phyloP scores from a whole-genome alignment of 1,140 invertebrate genomes.

The Ditylenchus dipsaci region DNA sequence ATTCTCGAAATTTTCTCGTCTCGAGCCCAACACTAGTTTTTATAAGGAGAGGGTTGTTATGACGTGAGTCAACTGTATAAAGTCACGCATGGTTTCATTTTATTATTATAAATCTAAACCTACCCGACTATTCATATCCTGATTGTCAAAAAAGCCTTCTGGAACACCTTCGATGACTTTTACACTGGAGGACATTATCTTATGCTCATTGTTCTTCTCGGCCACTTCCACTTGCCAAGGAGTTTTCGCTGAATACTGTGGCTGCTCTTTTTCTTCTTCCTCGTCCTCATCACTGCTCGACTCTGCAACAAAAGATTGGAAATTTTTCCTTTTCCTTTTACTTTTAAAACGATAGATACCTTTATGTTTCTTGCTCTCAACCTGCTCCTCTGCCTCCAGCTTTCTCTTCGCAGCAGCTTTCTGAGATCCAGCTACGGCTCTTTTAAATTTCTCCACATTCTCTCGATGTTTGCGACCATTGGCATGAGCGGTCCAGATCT shows the following conservation, averaged over 20 bases:
- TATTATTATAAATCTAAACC: background rate
- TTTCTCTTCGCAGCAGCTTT: background rate
- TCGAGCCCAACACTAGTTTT: too few relatives aligned
- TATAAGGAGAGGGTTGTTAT: too few relatives aligned
- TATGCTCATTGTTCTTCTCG: background rate
- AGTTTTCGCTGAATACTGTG: background rate
- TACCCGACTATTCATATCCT: conserved; percentile 25
- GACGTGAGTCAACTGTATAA: too few relatives aligned
- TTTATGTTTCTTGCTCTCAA: background rate
- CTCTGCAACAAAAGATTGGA: conserved; percentile 12
- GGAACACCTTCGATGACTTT: conserved; percentile 30
- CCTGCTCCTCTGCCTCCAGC: background rate
- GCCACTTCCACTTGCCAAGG: conserved; percentile 21
- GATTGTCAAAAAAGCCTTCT: conserved; percentile 26
- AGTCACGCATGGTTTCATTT: too few relatives aligned
- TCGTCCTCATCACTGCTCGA: background rate
- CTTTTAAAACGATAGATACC: background rate
- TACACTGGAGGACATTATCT: background rate
- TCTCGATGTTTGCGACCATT: conserved; percentile 31
- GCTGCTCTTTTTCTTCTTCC: background rate
- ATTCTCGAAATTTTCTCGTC: too few relatives aligned
- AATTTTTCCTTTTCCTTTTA: background rate
- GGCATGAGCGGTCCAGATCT: conserved; percentile 22
- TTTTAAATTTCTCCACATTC: conserved; percentile 12
- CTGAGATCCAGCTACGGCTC: background rate